These are phyloP conservation scores for Neolamprologus brichardi DNA, from an alignment of 2,113 vertebrate genomes.

Conservation along the genomic window DNA sequence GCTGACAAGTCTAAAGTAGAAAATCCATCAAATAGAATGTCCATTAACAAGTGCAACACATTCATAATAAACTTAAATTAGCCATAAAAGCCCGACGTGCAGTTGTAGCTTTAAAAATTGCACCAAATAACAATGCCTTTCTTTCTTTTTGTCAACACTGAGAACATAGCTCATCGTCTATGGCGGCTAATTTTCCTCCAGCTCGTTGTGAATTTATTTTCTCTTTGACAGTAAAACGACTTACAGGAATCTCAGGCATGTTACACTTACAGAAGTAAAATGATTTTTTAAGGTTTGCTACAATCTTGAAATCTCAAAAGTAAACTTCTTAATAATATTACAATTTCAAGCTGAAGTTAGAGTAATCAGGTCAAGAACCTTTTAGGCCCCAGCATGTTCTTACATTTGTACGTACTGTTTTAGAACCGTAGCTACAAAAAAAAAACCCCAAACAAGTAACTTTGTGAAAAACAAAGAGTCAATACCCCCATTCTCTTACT, in stretches of 20 bases:
- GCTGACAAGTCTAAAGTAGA: background rate
- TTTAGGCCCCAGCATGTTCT: background rate
- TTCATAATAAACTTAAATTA: background rate
- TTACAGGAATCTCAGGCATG: background rate
- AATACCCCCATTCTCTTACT: background rate
- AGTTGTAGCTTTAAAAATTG: background rate
- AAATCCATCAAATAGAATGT: background rate
- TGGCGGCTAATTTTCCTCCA: background rate
- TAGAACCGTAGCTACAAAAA: background rate
- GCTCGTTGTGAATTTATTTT: background rate
- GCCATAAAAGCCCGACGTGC: background rate
- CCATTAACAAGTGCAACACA: background rate
- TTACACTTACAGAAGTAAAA: background rate
- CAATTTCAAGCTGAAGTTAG: background rate
- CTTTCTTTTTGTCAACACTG: background rate
- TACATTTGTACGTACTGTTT: background rate
- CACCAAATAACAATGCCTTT: background rate
- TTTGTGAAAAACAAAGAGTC: background rate
- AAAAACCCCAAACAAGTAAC: accelerated
- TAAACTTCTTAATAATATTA: background rate
- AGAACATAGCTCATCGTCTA: background rate
- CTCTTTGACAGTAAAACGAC: background rate
- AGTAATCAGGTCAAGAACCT: background rate
- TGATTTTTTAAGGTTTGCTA: background rate
- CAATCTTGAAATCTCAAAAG: background rate